Evolutionary conservation across 2,797 vertebrate genomes (phyloP).

Genomic region (Simalia tracyae): DNA sequence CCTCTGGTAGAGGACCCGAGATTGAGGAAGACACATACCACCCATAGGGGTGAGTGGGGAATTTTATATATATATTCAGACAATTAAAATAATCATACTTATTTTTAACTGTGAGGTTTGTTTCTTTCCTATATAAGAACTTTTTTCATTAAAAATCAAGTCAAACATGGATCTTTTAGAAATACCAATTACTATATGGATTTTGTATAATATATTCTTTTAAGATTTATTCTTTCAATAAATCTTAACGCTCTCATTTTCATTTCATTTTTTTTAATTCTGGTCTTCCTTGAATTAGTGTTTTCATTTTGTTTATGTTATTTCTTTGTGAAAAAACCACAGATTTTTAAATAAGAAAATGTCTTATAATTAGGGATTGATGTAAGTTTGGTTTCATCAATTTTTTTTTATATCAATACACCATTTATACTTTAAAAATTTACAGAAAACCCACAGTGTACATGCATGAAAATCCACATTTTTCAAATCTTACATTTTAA

Average conservation of each 20-base stretch:
- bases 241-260: neutral
- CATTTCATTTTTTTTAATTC: neutral
- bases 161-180: neutral
- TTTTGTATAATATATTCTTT: slow-evolving; percentile 3
- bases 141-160: neutral
- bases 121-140: neutral
- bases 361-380: neutral
- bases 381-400: neutral
- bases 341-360: slow-evolving; percentile 1
- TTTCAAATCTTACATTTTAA: neutral
- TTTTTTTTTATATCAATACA: neutral
- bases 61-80: too few species aligned
- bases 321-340: neutral
- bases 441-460: neutral
- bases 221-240: slow-evolving; percentile 5
- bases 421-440: neutral
- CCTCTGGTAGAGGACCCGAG: too few species aligned
- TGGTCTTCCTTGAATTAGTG: neutral
- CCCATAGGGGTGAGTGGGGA: too few species aligned
- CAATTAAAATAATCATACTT: neutral
- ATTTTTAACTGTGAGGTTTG: neutral
- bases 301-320: neutral
- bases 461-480: neutral
- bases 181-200: neutral
- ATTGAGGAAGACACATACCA: too few species aligned